A percentile compares a stretch with the other conserved stretches of the same genome.
These are phyloP conservation scores for Cenopis cana DNA, from an alignment of 2,888 invertebrate genomes.

Conservation along the genomic window DNA sequence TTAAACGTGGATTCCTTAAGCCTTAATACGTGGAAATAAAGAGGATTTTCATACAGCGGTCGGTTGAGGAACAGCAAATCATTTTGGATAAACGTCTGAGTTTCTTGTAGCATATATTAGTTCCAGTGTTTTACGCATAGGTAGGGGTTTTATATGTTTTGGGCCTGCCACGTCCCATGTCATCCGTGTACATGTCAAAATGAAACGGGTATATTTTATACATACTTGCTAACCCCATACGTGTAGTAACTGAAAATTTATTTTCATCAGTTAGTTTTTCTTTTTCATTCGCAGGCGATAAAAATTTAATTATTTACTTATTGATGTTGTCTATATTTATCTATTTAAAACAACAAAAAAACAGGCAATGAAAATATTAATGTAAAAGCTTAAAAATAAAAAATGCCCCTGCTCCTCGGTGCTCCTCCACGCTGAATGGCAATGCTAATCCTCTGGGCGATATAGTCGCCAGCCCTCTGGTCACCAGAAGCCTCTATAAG, in stretches of 20 bases:
- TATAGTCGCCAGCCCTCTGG: too few relatives aligned
- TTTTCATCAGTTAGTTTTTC: not conserved
- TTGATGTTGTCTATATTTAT: too few relatives aligned
- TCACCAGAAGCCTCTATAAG: too few relatives aligned
- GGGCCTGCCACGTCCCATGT: constrained; percentile 14
- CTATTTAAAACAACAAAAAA: too few relatives aligned
- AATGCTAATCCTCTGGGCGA: too few relatives aligned
- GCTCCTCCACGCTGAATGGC: too few relatives aligned
- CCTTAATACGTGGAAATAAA: not conserved
- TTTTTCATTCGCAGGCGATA: not conserved
- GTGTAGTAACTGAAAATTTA: not conserved
- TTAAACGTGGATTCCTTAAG: not conserved
- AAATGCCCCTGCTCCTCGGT: too few relatives aligned
- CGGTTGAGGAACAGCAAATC: not conserved
- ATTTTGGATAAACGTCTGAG: constrained; percentile 12
- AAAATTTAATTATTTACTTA: too few relatives aligned
- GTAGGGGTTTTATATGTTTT: constrained; percentile 29
- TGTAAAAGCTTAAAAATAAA: too few relatives aligned
- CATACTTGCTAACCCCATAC: not conserved
- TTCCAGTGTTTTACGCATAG: constrained; percentile 39
- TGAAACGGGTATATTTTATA: not conserved
- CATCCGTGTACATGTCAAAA: constrained; percentile 7
- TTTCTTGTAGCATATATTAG: constrained; percentile 37
- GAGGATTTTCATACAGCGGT: not conserved
- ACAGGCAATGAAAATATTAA: too few relatives aligned